Base-by-base conservation (phyloP, 1,140 invertebrate species). In the Brachionus rotundiformis region DNA sequence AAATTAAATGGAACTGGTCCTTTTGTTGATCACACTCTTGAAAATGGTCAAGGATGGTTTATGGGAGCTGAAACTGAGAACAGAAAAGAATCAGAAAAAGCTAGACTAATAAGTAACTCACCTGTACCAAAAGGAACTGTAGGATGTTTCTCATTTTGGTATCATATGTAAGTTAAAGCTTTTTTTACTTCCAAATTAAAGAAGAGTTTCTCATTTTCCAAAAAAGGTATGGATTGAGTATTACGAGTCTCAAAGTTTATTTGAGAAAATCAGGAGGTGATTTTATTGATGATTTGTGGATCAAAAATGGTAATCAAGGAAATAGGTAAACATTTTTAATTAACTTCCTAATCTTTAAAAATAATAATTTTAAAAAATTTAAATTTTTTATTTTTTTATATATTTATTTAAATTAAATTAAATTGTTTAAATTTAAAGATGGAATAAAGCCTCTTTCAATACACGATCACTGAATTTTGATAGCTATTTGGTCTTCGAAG, bases 41-140 rank as follows among this genome's bases (percentile, higher is more conserved):
- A 65, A 23, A 81, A 13, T 27, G 23, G 23, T 13, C 90, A 93
- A 88, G 92, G 92, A 84, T 91, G 93, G 36, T 81, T 27, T 23
- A 65, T 81, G 47, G 19, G 11, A 13, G 31, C 68, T 11, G 68
- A 73, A 44, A 73, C 39, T 41, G 36, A 41, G 29, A 44, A 73
- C 25, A 73, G 68, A 73, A 44, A 73, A 44, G 29, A 68, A 8
- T 36, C 27, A 3, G 63, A 68, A 68, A 68, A 25, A 25, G 68
- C 68, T 3, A 41, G 68, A 25, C 16, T 73, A 27, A 44, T 73
- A 29, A 73, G 68, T 73, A 19, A 8, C 6, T n/a, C 39, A 25
- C 36, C 36, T 44, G 68, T 73, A 25, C 23, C 8, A 25, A 73
- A 44, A 25, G 7, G 23, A 41, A 44, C 68, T 25, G 29, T 23